Base-by-base conservation (phyloP, 2,888 invertebrate genomes). In the Malthinus seriepunctatus region DNA sequence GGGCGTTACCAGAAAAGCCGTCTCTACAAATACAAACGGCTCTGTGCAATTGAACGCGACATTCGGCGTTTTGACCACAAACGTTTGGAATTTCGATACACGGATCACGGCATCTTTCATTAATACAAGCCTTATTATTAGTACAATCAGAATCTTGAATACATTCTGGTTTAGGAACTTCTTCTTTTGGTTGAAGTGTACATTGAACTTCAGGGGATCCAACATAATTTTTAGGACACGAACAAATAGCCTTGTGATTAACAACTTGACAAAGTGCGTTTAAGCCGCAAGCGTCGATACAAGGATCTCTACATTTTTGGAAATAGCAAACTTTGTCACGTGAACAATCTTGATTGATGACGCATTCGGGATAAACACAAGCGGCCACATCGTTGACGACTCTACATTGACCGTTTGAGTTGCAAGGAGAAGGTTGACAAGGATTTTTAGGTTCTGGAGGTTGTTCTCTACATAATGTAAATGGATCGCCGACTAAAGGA, bases 271-370 rank as follows among this genome's bases (percentile, higher is more conserved):
- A 85, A 70, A 93, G 83, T 1, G 95, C 91, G 69, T 92, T 93
- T 8, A 91, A 76, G 46, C 94, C 94, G 69, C 94, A 95, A 9
- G 90, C 88, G 64, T 88, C 89, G 52, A 86, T 82, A 72, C 93
- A 92, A 35, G 94, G 93, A 78, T 95, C 91, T 60, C 87, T 83
- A 72, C 95, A 95, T 73, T 89, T 90, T 66, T 91, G 91, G 35
- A 86, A 86, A 69, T 90, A 88, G 72, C 94, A 95, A 1, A 91
- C 88, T 67, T 88, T 86, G 64, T 91, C 87, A 54, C 90, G 84
- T 0, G 91, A 84, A 77, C 95, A 95, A 69, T 95, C 94, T n/a
- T 90, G 88, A 73, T 94, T 94, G 51, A 90, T 88, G 2, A 94
- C 82, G 76, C 95, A 95, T 77, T 94, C 95, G 0, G 93, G 93